Conservation (phyloP, 2,888 invertebrate genomes). For the Oxytorus armatus region DNA sequence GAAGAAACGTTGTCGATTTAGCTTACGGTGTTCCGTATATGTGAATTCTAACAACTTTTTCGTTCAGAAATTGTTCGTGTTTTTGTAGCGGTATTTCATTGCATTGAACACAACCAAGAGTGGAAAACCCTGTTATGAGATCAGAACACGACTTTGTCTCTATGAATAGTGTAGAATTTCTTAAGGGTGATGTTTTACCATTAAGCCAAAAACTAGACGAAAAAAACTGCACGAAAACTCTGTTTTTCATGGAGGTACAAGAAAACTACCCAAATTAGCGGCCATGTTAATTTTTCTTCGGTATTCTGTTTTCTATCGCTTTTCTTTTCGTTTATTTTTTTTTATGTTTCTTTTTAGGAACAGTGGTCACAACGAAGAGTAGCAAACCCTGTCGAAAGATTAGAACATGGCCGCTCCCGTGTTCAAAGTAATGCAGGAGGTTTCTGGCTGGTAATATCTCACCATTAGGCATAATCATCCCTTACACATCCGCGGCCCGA, state of each 20-base stretch:
- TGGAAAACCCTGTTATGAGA: constrained; percentile 51
- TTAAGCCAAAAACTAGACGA: neutral
- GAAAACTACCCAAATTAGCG: constrained; percentile 34
- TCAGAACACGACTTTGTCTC: constrained; percentile 8
- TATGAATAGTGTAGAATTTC: constrained; percentile 7
- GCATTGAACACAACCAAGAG: constrained; percentile 9
- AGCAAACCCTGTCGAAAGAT: constrained; percentile 84
- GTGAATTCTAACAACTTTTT: too few relatives aligned
- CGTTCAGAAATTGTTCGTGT: too few relatives aligned
- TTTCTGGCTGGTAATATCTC: constrained; percentile 82
- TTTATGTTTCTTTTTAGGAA: neutral
- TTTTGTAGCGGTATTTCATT: too few relatives aligned
- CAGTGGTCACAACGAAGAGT: constrained; percentile 77
- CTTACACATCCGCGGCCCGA: constrained; percentile 81
- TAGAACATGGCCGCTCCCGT: constrained; percentile 83
- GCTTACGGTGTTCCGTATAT: too few relatives aligned
- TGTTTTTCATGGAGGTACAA: constrained; percentile 40
- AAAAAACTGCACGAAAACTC: constrained; percentile 15
- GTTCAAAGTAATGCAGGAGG: constrained; percentile 82
- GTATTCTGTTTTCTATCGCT: constrained; percentile 36
- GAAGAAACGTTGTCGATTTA: too few relatives aligned
- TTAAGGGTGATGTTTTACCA: constrained; percentile 24
- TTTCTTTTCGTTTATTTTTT: constrained; percentile 15
- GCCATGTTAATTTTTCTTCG: constrained; percentile 53
- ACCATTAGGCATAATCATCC: constrained; percentile 85